phyloP scores from a whole-genome alignment of 2,797 vertebrate species.

The Alca torda region DNA sequence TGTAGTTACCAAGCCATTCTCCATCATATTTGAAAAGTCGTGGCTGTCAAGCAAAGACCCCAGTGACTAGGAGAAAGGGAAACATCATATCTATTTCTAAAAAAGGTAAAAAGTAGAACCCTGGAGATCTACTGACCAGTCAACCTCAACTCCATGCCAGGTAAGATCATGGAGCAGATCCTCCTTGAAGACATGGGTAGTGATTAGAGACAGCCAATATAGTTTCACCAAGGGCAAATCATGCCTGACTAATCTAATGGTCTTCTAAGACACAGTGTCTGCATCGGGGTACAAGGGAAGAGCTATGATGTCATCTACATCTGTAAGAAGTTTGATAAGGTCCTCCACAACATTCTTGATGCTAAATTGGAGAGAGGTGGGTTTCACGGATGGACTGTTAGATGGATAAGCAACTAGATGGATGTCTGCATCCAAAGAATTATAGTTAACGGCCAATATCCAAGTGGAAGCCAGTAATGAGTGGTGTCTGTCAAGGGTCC shows the following conservation, averaged over 20 bases:
- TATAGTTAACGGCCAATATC: neutral
- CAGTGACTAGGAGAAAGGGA: neutral
- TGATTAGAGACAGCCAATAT: neutral
- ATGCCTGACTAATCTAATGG: neutral
- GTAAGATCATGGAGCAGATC: neutral
- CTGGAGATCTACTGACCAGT: neutral
- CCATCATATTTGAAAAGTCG: neutral
- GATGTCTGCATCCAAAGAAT: neutral
- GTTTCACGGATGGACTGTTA: neutral
- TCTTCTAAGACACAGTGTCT: neutral
- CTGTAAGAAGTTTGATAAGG: neutral
- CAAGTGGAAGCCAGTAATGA: neutral
- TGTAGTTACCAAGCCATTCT: neutral
- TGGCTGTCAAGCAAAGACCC: neutral
- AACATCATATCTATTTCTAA: neutral
- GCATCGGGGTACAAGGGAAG: neutral
- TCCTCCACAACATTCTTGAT: neutral
- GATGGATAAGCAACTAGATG: neutral
- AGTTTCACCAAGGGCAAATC: neutral
- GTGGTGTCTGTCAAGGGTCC: neutral
- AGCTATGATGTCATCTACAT: fast-evolving
- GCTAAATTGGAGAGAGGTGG: neutral
- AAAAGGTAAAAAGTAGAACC: neutral
- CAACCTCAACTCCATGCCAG: neutral
- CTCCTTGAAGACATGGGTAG: neutral